phyloP scores from a whole-genome alignment of 2,113 vertebrate genomes.

The Suricata suricatta region DNA sequence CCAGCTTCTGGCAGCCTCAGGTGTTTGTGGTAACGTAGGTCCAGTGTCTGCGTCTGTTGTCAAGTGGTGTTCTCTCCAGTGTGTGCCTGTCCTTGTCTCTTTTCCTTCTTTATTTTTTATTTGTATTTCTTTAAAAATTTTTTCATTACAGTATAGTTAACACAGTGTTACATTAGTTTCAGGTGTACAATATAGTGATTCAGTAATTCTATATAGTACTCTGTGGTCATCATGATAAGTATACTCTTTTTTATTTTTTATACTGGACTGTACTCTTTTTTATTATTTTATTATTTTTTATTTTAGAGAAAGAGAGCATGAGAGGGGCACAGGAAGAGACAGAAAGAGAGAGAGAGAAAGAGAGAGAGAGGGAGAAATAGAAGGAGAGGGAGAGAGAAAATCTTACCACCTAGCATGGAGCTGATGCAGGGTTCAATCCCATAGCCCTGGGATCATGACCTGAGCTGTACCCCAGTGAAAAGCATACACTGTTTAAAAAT shows the following conservation, averaged over 20 bases:
- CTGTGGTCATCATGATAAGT: not conserved
- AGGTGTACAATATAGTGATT: not conserved
- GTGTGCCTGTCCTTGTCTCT: not conserved
- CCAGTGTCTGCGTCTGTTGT: not conserved
- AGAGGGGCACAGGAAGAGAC: too few relatives aligned
- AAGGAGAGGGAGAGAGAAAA: too few relatives aligned
- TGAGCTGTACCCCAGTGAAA: too few relatives aligned
- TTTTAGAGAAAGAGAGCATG: too few relatives aligned
- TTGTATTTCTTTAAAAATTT: not conserved
- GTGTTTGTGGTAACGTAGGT: not conserved
- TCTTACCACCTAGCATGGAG: too few relatives aligned
- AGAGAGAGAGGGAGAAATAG: too few relatives aligned
- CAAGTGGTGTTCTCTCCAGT: not conserved
- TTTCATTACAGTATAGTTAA: not conserved
- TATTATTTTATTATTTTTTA: too few relatives aligned
- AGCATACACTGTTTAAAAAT: too few relatives aligned
- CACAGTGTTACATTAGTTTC: not conserved
- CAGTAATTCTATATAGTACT: not conserved
- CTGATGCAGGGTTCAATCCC: too few relatives aligned
- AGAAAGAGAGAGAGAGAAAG: too few relatives aligned
- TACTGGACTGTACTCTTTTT: not conserved
- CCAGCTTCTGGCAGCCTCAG: not conserved
- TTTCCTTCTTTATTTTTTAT: not conserved
- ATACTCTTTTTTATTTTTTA: not conserved
- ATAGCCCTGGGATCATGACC: too few relatives aligned